Base-by-base conservation (phyloP, 2,888 invertebrate species). In the Lycocerus yunnanus region DNA sequence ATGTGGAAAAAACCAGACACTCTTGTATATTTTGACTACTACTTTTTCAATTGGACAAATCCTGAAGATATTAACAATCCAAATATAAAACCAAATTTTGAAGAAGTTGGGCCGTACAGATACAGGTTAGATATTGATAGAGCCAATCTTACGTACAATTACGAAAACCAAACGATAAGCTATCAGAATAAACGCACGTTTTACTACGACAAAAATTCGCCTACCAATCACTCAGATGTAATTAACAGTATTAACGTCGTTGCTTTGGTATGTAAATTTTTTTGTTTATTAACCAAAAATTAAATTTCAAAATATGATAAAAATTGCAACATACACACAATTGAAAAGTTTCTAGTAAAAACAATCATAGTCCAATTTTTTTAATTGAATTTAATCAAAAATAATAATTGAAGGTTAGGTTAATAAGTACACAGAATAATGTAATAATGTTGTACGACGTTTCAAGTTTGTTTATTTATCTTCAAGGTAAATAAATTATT, bases 161-260 rank as follows among this genome's bases (percentile, higher is more conserved):
- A 20, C 15, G 87, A 91, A 74, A 94, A 94, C 83, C 88, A 89
- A 58, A 94, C 95, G 0, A 90, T 96, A 20, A 91, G 92, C 58
- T 96, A 93, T 86, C 18, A 18, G 3, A 63, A 63, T n/a, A 3
- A 16, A 18, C 61, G 61, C n/a, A 63, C 61, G 1, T 63, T 18
- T 16, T 63, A n/a, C 18, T 63, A 63, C 6, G 16, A 58, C 24
- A 58, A 68, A 15, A 68, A 27, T 27, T 27, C 18, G 4, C 63
- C 27, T 16, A 27, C 5, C 4, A 61, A 58, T 80, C 15, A 66
- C 6, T 66, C 90, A 15, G 95, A 96, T 83, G 88, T 89, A 68
- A 89, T 96, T 78, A 92, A 91, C 0, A 93, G 93, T 0, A 87
- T 95, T 1, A 96, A 96, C 85, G 90, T 92, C 2, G 92, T 95